Base-by-base conservation (phyloP, 2,888 invertebrate genomes). In the Nephrotoma appendiculata region DNA sequence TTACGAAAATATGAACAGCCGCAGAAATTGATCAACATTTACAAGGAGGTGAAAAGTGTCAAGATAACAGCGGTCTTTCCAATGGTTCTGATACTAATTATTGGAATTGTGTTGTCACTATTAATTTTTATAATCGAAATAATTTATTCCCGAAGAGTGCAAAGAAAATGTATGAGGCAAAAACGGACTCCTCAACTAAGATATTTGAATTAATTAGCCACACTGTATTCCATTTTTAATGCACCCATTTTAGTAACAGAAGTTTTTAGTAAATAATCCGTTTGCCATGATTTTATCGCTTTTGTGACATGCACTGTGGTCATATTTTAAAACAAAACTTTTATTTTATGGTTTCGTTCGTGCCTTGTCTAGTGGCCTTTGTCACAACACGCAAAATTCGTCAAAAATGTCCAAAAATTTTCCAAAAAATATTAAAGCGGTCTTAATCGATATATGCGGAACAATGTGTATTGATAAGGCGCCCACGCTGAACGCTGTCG, bases 371-470 rank as follows among this genome's bases (percentile, higher is more conserved):
- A 71, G 71, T 71, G 31, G 71, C 71, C 71, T 71, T 71, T 71
- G 71, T 71, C 31, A 71, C 71, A 31, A 71, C 19, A 7, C 31
- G 9, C 9, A 71, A 71, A 71, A 31, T 71, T 31, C 71, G 71
- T 7, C 19, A 71, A 71, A 19, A 9, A 71, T 71, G 71, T 6
- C 71, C 11, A 71, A 71, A 71, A 31, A 11, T 31, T 71, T 71
- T 71, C 71, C 71, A 71, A 71, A 71, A 71, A 71, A 71, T 71
- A 89, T 91, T 42, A 90, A 90, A 90, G 93, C 93, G 43, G 94
- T 95, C 45, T 91, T 97, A 86, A 94, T 97, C 88, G 97, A 97
- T 91, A 92, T 97, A 84, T 96, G 96, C 91, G 97, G 97, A 3
- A 97, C 97, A 0, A 89, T 97, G 45, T 96, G 97, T 89, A 93